Percentiles rank a stretch among this genome's conserved stretches.
Evolutionary conservation across 2,113 vertebrate genomes (phyloP).

Genomic region (Tetrao urogallus): DNA sequence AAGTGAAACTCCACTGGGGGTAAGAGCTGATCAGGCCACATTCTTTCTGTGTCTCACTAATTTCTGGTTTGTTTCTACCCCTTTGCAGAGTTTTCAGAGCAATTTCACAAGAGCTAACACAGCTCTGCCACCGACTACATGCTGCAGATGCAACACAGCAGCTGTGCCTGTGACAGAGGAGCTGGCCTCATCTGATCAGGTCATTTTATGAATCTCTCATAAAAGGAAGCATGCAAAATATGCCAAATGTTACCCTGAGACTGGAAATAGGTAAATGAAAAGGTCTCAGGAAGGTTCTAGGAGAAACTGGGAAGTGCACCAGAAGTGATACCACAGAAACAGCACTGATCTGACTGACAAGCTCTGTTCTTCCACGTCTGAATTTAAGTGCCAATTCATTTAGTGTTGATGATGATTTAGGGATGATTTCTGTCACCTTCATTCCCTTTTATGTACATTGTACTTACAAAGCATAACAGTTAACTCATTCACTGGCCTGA

Average conservation of each 20-base stretch:
- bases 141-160: rapidly evolving
- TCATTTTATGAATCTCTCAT: neutral
- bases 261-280: neutral
- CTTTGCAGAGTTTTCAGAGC: neutral
- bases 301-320: neutral
- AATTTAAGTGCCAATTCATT: constrained; percentile 23
- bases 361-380: neutral
- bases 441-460: neutral
- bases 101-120: neutral
- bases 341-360: neutral
- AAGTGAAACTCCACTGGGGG: neutral
- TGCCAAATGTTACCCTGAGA: too few species aligned
- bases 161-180: rapidly evolving
- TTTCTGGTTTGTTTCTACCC: neutral
- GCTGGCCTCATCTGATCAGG: rapidly evolving
- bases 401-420: neutral
- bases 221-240: neutral
- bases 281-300: neutral
- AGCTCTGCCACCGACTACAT: rapidly evolving
- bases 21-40: neutral
- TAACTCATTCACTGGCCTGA: neutral
- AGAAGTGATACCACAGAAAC: neutral
- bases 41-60: neutral
- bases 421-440: neutral
- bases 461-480: neutral